Conservation (phyloP, 2,113 vertebrate genomes). For the Microtus oregoni region DNA sequence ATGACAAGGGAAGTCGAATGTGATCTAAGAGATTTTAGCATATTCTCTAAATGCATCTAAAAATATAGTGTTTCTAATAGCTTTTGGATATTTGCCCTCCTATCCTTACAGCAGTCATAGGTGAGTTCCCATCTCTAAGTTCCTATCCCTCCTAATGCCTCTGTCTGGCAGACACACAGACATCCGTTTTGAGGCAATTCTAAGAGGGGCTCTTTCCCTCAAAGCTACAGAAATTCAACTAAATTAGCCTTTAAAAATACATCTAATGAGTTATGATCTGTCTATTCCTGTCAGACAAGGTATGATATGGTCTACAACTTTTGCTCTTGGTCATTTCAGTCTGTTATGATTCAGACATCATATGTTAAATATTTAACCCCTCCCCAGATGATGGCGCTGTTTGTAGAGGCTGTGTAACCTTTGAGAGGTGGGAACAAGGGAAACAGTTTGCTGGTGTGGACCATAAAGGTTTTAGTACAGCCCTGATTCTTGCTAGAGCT, state of each 20-base stretch:
- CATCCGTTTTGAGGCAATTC: neutral
- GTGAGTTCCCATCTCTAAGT: neutral
- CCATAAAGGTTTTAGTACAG: neutral
- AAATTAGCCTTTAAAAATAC: neutral
- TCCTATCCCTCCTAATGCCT: neutral
- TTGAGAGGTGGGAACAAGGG: neutral
- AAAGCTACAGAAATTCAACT: neutral
- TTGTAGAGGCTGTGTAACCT: neutral
- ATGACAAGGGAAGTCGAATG: conserved; percentile 17
- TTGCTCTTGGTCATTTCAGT: neutral
- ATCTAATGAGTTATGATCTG: neutral
- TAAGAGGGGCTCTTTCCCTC: neutral
- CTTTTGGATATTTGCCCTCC: neutral
- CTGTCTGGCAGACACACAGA: neutral
- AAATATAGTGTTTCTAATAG: neutral
- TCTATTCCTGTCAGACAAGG: neutral
- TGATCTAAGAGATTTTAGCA: neutral
- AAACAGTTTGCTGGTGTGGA: neutral
- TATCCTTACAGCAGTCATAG: neutral
- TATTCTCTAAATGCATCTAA: conserved; percentile 15
- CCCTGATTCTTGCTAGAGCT: neutral
- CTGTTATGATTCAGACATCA: neutral
- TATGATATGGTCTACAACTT: neutral
- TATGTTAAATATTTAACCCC: neutral
- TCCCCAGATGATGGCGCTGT: neutral